Evolutionary conservation across 64 coral and sea anemone species (phyloP), one percentile per base, ranked within the genome.

Genomic region (Porites lutea): DNA sequence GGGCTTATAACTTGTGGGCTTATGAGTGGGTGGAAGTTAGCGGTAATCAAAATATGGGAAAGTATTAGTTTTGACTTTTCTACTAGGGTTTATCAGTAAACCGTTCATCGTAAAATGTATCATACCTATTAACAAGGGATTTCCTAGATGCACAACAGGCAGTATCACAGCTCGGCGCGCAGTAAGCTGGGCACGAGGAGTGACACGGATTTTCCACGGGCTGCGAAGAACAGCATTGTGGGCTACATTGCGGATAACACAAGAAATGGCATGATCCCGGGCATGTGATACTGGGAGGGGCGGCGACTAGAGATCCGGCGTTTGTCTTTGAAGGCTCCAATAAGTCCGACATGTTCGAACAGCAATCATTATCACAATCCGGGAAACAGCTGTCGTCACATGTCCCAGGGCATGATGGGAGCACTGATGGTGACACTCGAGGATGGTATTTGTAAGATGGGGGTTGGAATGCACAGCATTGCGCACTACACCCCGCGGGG

Each of bases 231-330:
- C 95, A 97, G 71, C 95, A 97, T 21, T 97, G 90, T 53, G 74
- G 82, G 48, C 72, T 81, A 55, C 95, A 94, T 60, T 94, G 65
- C 10, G 95, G 95, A 23, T 94, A 97, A 54, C 95, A 97, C 43
- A 92, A 65, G 43, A 94, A 94, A 18, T 88, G 88, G 53, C 95
- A 97, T 5, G 87, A 48, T 68, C 80, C 74, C 8, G 92, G 88
- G 71, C 91, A 94, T 8, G 52, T 89, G 16, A 64, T 78, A 19
- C 87, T 74, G 27, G 87, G 87, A 61, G 27, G 27, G 10, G 43
- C 59, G 48, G 59, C 18, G 2, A 16, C 23, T 6, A 45, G 59
- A 65, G 79, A 13, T 4, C 19, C 16, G 1, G 59, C 59, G 5
- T 13, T 60, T 4, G 59, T 15, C 8, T 58, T 4, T 65, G 58